Base-by-base conservation (phyloP, 2,113 vertebrate genomes). In the Psittacula cyanocephala region DNA sequence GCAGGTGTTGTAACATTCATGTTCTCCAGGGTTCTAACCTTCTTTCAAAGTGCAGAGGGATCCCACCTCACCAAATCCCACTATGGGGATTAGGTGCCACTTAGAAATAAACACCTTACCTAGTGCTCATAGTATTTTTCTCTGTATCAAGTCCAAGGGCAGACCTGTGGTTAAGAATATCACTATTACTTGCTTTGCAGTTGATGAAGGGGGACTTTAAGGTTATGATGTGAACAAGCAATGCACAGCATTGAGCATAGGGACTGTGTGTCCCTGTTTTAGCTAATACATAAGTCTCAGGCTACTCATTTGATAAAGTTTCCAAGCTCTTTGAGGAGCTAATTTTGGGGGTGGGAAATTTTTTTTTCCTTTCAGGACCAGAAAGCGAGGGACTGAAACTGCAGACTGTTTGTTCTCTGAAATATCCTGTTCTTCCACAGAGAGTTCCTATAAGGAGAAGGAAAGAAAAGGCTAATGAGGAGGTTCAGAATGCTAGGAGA, bases 371-470 rank as follows among this genome's bases (percentile, higher is more conserved):
- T 91, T 81, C 46, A 89, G 50, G 60, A 81, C 25, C 55, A 87
- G 80, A 86, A 92, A 84, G 50, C 28, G 74, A 72, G 83, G 41
- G 44, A 63, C 82, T 86, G 82, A 90, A 94, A 88, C 37, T 88
- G 50, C 80, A 92, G 88, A 83, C 46, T 3, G 0, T 88, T 94
- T 94, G 85, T 95, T 92, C 92, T 95, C 95, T 95, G 92, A 97
- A 96, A 93, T 94, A 88, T 59, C 94, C 95, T 95, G 18, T 95
- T 97, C 94, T 95, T 97, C 72, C 89, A 86, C 90, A 92, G 93
- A 95, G 74, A 84, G 43, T 88, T 92, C 86, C 91, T 65, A 84
- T 95, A 93, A 95, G 94, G 94, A 96, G 92, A 93, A 95, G 47
- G 80, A 92, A 95, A 87, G 77, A 93, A 95, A 96, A 95, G 62